These are phyloP conservation scores for Drosophila parvula DNA, from an alignment of 1,140 invertebrate species.

Conservation along the genomic window DNA sequence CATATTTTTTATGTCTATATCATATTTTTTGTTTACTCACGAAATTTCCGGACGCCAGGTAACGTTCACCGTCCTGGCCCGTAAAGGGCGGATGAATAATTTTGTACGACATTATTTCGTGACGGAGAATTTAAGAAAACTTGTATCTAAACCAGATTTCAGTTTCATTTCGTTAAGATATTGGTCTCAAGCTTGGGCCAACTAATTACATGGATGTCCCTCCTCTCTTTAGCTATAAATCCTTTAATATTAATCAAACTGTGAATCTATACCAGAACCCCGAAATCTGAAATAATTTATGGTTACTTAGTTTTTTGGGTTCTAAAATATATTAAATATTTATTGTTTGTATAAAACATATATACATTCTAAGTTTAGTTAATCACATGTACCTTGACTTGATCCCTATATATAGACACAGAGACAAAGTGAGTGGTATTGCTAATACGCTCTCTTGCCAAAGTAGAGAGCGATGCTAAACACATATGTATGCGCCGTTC, in stretches of 20 bases:
- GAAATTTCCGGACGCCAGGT: background rate
- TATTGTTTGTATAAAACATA: background rate
- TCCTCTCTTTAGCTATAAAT: too few species aligned
- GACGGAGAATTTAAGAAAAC: background rate
- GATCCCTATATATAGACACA: background rate
- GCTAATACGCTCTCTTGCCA: background rate
- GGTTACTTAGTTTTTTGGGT: too few species aligned
- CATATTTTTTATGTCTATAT: constrained; percentile 5
- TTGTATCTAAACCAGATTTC: background rate
- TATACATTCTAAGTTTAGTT: too few species aligned
- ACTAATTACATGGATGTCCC: too few species aligned
- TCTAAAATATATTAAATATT: background rate
- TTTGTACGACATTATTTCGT: background rate
- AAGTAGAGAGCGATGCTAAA: background rate
- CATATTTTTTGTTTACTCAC: background rate
- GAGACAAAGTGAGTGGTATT: background rate
- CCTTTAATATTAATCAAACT: too few species aligned
- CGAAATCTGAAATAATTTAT: too few species aligned
- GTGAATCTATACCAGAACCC: too few species aligned
- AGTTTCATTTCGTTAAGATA: background rate
- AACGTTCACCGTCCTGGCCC: background rate
- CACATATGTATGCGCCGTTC: constrained; percentile 36
- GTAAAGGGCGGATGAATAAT: constrained; percentile 7
- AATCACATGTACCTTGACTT: too few species aligned
- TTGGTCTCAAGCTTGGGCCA: too few species aligned